Base-by-base conservation (phyloP, 37 sponge, comb jelly and placozoan species). In the Petrosia ficiformis region DNA sequence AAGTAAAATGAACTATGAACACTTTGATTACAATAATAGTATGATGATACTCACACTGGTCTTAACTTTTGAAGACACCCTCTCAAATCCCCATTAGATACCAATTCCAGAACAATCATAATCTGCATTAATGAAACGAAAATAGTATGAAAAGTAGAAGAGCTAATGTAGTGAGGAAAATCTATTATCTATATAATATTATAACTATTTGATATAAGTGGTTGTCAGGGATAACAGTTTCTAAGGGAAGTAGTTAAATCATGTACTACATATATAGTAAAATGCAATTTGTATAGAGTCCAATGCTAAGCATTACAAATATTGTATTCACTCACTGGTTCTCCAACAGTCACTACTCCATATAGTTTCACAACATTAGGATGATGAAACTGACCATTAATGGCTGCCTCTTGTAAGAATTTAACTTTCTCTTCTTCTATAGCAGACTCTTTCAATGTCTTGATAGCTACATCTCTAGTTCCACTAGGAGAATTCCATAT, bases 71-170 rank as follows among this genome's bases (percentile, higher is more conserved):
- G 39, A 1, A 83, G 71, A 48, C 69, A 83, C 8, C 43, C 31
- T 38, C 57, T 44, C 22, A 83, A 60, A 42, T 83, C 77, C 69
- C 76, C 83, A 63, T 86, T 74, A 44, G 67, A 19, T 39, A 86
- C 25, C 36, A 86, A 75, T 64, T 86, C 87, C 60, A 69, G 29
- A 30, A 86, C 61, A 68, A 86, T 75, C 83, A 83, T 86, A 1
- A 39, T 44, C 87, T 86, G 42, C n/a, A n/a, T n/a, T n/a, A n/a
- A n/a, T n/a, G n/a, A 37, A 37, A 44, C 65, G 34, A 25, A 19
- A 16, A 68, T 34, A 30, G n/a, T n/a, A n/a, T n/a, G n/a, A n/a
- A n/a, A n/a, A n/a, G n/a, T n/a, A n/a, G n/a, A n/a, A n/a, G n/a
- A n/a, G n/a, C n/a, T n/a, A n/a, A n/a, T n/a, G n/a, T n/a, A n/a